phyloP scores from a whole-genome alignment of 2,888 invertebrate genomes.

The Torymus aiolomorphi region DNA sequence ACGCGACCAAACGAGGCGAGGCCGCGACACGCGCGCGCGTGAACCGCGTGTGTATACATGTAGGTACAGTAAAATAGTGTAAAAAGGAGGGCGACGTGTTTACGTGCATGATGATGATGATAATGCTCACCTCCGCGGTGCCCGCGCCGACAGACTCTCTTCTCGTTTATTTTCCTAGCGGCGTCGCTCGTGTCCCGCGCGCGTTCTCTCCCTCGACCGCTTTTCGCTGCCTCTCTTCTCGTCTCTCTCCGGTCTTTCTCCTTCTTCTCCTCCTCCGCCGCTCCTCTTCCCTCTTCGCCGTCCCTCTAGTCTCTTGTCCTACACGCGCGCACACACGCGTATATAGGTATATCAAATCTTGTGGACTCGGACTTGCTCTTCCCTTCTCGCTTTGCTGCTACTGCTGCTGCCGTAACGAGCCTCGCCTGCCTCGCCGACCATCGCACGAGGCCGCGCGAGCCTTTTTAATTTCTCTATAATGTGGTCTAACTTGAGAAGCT shows the following conservation, averaged over 20 bases:
- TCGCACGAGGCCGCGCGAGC: constrained; percentile 1
- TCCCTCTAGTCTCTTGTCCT: neutral
- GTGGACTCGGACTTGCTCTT: constrained; percentile 10
- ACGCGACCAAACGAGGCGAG: too few relatives aligned
- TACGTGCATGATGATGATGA: neutral
- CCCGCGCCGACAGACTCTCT: constrained; percentile 27
- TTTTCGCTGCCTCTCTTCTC: neutral
- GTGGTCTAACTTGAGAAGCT: constrained; percentile 8
- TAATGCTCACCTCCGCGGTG: constrained; percentile 32
- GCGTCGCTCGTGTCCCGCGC: neutral
- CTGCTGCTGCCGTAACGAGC: neutral
- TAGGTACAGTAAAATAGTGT: too few relatives aligned
- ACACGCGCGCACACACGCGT: neutral
- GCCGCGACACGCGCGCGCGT: too few relatives aligned
- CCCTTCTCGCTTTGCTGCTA: constrained; percentile 1
- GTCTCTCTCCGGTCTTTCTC: constrained; percentile 12
- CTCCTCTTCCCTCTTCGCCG: neutral
- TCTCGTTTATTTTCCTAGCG: constrained; percentile 9
- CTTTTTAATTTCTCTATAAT: constrained; percentile 1
- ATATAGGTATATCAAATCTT: constrained; percentile 35
- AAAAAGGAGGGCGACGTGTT: too few relatives aligned
- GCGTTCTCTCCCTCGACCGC: neutral
- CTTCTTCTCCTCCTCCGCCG: neutral
- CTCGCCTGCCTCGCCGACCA: constrained; percentile 10
- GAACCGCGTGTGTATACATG: too few relatives aligned